Percentiles rank a stretch among this genome's conserved stretches.
phyloP scores from a whole-genome alignment of 2,797 vertebrate species.

The Tolypeutes matacus region DNA sequence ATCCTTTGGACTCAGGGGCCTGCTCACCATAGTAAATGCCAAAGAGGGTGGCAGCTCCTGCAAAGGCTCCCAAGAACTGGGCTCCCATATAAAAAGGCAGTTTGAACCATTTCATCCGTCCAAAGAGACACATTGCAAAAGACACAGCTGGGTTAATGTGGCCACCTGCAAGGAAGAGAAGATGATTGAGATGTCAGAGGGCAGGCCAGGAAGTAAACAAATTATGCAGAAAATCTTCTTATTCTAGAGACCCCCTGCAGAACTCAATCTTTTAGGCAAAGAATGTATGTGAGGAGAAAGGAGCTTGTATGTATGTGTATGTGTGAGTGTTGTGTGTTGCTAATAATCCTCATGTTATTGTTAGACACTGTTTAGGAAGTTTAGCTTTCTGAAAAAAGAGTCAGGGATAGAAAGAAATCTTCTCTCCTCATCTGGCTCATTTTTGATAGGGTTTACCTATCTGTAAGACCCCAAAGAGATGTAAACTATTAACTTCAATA shows the following conservation, averaged over 20 bases:
- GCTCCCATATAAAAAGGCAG: slow-evolving; percentile 95
- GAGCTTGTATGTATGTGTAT: background rate
- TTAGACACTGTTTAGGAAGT: background rate
- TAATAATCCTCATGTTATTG: background rate
- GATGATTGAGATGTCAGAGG: background rate
- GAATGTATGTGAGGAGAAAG: background rate
- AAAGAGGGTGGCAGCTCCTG: slow-evolving; percentile 94
- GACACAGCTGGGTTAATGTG: slow-evolving; percentile 98
- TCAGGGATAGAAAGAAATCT: background rate
- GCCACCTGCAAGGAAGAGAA: slow-evolving; percentile 91
- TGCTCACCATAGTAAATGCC: slow-evolving; percentile 95
- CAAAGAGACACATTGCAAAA: slow-evolving; percentile 95
- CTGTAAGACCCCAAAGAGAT: slow-evolving; percentile 10
- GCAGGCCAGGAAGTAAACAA: background rate
- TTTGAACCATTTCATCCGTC: slow-evolving; percentile 93
- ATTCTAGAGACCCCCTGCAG: background rate
- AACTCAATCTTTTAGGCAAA: background rate
- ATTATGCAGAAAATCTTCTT: background rate
- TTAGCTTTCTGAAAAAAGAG: background rate
- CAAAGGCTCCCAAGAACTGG: slow-evolving; percentile 96
- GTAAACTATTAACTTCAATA: slow-evolving; percentile 26
- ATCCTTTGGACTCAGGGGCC: background rate
- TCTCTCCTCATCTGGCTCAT: background rate
- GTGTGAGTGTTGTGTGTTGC: background rate
- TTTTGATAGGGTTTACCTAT: background rate